Percentiles rank a stretch among this genome's conserved stretches.
These are phyloP conservation scores for Oncopeltus fasciatus DNA, from an alignment of 1,140 invertebrate genomes.

Conservation along the genomic window DNA sequence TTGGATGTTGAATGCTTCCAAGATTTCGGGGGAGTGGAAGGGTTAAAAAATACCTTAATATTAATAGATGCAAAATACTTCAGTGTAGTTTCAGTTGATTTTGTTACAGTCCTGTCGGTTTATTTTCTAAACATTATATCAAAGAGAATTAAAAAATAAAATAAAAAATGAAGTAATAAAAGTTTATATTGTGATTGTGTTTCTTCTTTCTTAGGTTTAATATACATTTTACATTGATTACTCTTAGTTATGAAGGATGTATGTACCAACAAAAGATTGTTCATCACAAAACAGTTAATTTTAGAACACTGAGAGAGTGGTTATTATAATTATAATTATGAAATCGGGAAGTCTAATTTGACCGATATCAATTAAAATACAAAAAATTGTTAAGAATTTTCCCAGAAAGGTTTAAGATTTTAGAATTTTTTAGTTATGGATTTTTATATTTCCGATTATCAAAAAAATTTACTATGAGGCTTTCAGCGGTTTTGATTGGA, in stretches of 20 bases:
- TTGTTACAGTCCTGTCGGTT: conserved; percentile 1
- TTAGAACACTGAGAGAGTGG: conserved; percentile 4
- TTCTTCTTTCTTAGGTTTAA: not conserved
- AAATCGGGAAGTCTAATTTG: not conserved
- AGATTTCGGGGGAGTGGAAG: not conserved
- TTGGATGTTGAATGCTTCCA: not conserved
- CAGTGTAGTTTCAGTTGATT: not conserved
- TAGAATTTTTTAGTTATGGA: not conserved
- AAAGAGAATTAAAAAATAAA: not conserved
- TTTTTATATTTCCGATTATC: not conserved
- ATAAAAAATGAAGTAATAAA: not conserved
- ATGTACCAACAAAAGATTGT: not conserved
- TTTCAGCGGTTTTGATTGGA: not conserved
- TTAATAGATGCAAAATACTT: not conserved
- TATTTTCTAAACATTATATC: not conserved
- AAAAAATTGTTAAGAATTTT: not conserved
- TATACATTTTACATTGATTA: not conserved
- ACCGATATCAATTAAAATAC: not conserved
- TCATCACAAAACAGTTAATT: not conserved
- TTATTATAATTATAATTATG: not conserved
- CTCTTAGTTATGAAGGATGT: not conserved
- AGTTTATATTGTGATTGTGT: conserved; percentile 3
- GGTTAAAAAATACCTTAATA: not conserved
- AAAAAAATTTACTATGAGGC: not conserved
- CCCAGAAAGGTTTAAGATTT: not conserved